Conservation (phyloP, 1,140 invertebrate species). For the Heliconius hewitsoni region DNA sequence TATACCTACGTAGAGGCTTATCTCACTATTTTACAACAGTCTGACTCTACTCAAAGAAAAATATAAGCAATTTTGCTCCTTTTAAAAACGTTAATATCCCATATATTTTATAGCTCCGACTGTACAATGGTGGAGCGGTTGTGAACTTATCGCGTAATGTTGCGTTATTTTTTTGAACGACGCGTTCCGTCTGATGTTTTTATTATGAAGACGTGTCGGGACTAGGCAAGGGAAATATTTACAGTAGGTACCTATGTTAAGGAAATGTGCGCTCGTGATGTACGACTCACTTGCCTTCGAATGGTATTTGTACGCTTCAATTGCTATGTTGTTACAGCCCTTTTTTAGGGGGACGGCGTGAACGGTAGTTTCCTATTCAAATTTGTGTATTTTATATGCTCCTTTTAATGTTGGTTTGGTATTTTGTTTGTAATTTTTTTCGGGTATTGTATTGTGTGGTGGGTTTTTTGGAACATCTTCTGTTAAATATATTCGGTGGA, state of each 20-base stretch:
- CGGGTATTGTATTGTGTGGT: neutral
- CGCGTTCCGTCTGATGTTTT: conserved; percentile 64
- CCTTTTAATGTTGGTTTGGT: neutral
- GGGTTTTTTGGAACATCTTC: neutral
- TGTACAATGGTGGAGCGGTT: conserved; percentile 55
- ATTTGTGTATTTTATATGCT: neutral
- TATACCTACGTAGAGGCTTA: no score
- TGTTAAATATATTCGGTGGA: neutral
- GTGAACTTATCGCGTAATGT: conserved; percentile 73
- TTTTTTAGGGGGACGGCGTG: neutral
- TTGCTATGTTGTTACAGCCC: conserved; percentile 39
- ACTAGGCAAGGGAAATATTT: conserved; percentile 61
- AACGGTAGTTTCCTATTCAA: neutral
- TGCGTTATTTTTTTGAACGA: conserved; percentile 59
- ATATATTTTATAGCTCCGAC: conserved; percentile 18
- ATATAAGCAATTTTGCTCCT: conserved; percentile 15
- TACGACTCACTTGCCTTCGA: conserved; percentile 52
- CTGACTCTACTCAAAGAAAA: neutral
- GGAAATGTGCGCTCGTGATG: conserved; percentile 52
- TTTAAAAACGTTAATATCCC: conserved; percentile 5
- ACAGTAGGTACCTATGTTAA: conserved; percentile 47
- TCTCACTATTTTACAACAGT: neutral
- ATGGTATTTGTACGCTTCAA: conserved; percentile 44
- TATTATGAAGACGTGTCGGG: conserved; percentile 72
- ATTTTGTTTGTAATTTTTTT: neutral